Evolutionary conservation across 1,140 invertebrate species (phyloP), one percentile per base, ranked within the genome.

Genomic region (Drosophila asahinai): DNA sequence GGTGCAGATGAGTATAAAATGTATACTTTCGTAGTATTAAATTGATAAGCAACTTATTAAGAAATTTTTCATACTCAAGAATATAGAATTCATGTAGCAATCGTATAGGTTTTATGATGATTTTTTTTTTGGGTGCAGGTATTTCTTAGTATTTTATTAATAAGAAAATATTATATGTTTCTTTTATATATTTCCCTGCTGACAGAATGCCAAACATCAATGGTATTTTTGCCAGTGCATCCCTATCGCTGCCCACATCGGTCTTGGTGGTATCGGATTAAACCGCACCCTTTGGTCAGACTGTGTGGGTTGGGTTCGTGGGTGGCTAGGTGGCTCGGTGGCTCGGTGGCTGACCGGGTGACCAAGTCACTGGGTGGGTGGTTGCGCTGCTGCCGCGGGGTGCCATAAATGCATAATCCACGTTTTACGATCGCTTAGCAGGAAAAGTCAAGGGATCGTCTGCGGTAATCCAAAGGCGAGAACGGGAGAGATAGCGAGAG

Each of bases 391-490:
- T 72, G 57, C 48, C 57, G 40, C 40, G 27, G 70, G 81, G 60
- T 68, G 72, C 70, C 83, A 84, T 90, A 87, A 92, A 91, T 83
- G 70, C 79, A 90, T 90, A 83, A 90, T 86, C 82, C 86, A 83
- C 71, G 67, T 72, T 92, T 83, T 89, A 86, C 66, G 79, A 91
- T 87, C 84, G 86, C 82, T 92, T 92, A 91, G 77, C 75, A 83
- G 83, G 90, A 92, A 92, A 92, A 92, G 86, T 92, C 83, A 92
- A 92, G 77, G 80, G 77, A 83, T 90, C 81, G 79, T 78, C 76
- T 91, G 90, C 68, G 90, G 80, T 86, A 86, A 87, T 92, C 90
- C 83, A 58, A 76, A 84, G 12, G 60, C n/a, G 17, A 36, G 40
- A 47, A 47, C 6, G 38, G 12, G 2, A 6, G 5, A 15, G 15